Evolutionary conservation across 2,113 vertebrate species (phyloP).

Genomic region (Malurus alboscapulatus): DNA sequence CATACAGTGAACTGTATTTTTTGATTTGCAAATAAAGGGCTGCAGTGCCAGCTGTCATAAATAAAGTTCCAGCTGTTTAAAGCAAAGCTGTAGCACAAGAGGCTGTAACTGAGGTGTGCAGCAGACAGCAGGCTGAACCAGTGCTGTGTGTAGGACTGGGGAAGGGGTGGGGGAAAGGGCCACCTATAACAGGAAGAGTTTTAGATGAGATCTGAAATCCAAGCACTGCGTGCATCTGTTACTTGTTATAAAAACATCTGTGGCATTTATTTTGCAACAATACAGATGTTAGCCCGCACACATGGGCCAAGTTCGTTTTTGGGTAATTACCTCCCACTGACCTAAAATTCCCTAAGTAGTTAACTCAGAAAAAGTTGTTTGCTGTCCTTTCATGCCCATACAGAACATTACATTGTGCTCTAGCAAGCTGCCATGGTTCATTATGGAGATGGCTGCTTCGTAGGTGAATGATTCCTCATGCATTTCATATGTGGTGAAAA

Average conservation of each 20-base stretch:
- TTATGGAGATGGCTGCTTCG: background rate
- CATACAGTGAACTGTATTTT: background rate
- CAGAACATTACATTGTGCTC: background rate
- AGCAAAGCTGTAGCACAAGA: background rate
- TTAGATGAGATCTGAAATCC: background rate
- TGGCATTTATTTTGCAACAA: slow-evolving; percentile 31
- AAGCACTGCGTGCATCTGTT: slow-evolving; percentile 15
- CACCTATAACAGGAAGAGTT: background rate
- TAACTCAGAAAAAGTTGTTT: slow-evolving; percentile 15
- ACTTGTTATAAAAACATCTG: slow-evolving; percentile 48
- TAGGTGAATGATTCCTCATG: background rate
- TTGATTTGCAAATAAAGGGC: background rate
- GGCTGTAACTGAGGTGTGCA: background rate
- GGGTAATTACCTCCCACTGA: slow-evolving; percentile 36
- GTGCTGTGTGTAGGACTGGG: background rate
- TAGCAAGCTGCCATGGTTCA: background rate
- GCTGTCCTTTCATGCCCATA: background rate
- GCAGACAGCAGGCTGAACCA: background rate
- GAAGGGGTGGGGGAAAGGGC: background rate
- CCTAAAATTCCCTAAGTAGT: slow-evolving; percentile 9
- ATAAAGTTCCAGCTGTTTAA: background rate
- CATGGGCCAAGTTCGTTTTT: slow-evolving; percentile 4
- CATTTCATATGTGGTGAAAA: background rate
- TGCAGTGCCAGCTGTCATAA: background rate
- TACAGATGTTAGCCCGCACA: slow-evolving; percentile 32